Evolutionary conservation across 2,113 vertebrate species (phyloP).

Genomic region (Danionella cerebrum): DNA sequence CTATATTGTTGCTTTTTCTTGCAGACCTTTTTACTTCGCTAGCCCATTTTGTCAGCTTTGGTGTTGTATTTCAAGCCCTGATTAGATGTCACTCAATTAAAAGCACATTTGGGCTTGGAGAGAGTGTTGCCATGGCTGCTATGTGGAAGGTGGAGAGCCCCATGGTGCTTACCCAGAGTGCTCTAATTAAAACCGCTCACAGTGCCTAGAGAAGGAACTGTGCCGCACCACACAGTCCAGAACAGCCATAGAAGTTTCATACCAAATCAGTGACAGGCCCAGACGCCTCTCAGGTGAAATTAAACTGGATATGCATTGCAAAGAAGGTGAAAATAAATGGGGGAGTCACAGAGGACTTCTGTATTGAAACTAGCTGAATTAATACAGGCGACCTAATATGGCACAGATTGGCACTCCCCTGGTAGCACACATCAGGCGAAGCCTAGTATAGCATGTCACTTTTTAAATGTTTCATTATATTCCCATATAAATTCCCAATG

Average conservation of each 20-base stretch:
- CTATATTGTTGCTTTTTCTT: constrained; percentile 25
- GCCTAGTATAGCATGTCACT: constrained; percentile 80
- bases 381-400: constrained; percentile 68
- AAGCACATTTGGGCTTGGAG: constrained; percentile 58
- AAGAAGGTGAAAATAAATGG: constrained; percentile 17
- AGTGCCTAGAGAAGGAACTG: constrained; percentile 42
- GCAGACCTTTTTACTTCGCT: constrained; percentile 45
- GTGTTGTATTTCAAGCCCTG: constrained; percentile 59
- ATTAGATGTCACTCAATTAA: constrained; percentile 73
- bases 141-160: constrained; percentile 48
- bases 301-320: constrained; percentile 58
- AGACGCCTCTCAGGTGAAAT: constrained; percentile 57
- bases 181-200: constrained; percentile 57
- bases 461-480: constrained; percentile 89
- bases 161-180: constrained; percentile 48
- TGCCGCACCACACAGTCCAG: constrained; percentile 17
- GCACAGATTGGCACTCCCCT: constrained; percentile 58
- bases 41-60: constrained; percentile 58
- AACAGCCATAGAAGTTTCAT: constrained; percentile 56
- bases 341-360: constrained; percentile 66
- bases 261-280: constrained; percentile 63
- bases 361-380: constrained; percentile 69
- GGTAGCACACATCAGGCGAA: constrained; percentile 63
- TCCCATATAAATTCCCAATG: constrained; percentile 79
- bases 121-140: constrained; percentile 62